These are phyloP conservation scores for Teleogryllus occipitalis DNA, from an alignment of 1,140 invertebrate species.

Conservation along the genomic window DNA sequence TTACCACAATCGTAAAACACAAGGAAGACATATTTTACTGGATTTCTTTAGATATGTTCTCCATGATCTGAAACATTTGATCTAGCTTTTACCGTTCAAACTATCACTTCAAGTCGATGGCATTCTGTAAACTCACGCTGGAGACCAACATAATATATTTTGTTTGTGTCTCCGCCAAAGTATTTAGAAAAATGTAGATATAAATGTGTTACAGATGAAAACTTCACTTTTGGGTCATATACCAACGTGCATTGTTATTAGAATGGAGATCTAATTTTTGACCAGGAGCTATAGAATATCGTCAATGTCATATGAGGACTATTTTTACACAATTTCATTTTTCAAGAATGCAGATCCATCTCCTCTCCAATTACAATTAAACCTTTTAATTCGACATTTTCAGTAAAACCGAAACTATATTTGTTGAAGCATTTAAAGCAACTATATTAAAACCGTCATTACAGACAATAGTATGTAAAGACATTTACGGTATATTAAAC, in stretches of 20 bases:
- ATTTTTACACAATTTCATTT: constrained; percentile 90
- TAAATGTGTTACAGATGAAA: constrained; percentile 79
- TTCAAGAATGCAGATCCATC: constrained; percentile 70
- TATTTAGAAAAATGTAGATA: constrained; percentile 83
- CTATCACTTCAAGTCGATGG: constrained; percentile 78
- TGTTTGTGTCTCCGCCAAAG: constrained; percentile 73
- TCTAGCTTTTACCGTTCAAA: constrained; percentile 78
- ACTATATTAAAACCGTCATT: not conserved
- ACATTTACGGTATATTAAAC: constrained; percentile 82
- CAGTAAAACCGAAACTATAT: constrained; percentile 68
- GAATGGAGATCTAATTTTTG: constrained; percentile 84
- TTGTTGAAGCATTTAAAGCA: too few relatives aligned
- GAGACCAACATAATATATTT: constrained; percentile 89
- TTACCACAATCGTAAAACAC: not conserved
- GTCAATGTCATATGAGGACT: constrained; percentile 90
- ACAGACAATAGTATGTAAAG: not conserved
- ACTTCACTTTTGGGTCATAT: constrained; percentile 86
- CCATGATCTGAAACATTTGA: constrained; percentile 77
- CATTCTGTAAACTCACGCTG: constrained; percentile 81
- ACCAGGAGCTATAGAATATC: constrained; percentile 60
- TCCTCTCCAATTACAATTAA: constrained; percentile 84
- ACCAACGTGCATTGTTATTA: constrained; percentile 70
- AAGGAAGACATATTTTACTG: constrained; percentile 3
- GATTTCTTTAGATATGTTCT: constrained; percentile 8
- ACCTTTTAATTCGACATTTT: constrained; percentile 89